Base-by-base conservation (phyloP, 2,888 invertebrate species). In the Melipona beecheii region DNA sequence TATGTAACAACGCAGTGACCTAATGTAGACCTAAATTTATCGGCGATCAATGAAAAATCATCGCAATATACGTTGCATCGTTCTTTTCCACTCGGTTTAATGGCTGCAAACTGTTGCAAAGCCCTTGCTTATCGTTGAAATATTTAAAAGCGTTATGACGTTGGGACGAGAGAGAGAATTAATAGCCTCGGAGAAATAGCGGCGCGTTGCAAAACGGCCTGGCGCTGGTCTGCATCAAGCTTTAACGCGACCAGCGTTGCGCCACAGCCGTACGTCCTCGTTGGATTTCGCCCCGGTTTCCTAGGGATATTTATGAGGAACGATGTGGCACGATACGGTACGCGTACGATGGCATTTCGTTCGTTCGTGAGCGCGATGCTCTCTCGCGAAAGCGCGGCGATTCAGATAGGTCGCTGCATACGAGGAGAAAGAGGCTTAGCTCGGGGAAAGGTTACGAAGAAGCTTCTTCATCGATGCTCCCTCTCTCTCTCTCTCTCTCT, bases 211-310 rank as follows among this genome's bases (percentile, higher is more conserved):
- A 31, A 70, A 70, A 54, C 21, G 31, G 9, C 43, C 43, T 43
- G 9, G 13, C 54, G 31, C 3, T 43, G 13, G n/a, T 36, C 21
- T 43, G 65, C 6, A 52, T 21, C 56, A 54, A 66, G 69, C 64
- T 78, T 70, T 65, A 81, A 81, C 64, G 72, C 52, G 70, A 58
- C n/a, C 36, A 31, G 15, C 15, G 43, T 73, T 69, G 60, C 78
- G 64, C 71, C 77, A 64, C 52, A 65, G 60, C 21, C 1, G 27
- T 19, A n/a, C 69, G 78, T 52, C 75, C 83, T 83, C 78, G 81
- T 81, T 83, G 71, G 84, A 79, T 86, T 80, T 84, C 60, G 79
- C 68, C 84, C 79, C 43, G 27, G 75, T 86, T 84, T 84, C 70
- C 75, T 79, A 80, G 49, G 72, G 73, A 86, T 74, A 74, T 84